Percentiles rank a stretch among this genome's conserved stretches.
Conservation (phyloP, 2,113 vertebrate genomes). For the Cavia aperea region DNA sequence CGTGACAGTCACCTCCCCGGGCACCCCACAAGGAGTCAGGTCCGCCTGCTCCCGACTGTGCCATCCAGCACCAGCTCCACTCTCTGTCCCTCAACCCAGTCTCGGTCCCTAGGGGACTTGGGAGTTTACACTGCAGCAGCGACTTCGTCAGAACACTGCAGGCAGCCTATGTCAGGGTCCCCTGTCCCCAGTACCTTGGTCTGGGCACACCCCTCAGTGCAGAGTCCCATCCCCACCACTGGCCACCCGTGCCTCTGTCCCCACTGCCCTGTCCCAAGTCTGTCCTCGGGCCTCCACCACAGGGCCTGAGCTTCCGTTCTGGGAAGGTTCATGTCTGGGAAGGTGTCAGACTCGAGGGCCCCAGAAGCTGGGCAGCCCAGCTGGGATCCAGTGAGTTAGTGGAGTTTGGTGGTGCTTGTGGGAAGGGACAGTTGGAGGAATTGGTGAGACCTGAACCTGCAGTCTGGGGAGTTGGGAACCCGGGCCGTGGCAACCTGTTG, state of each 20-base stretch:
- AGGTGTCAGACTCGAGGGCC: neutral
- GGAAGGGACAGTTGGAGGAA: neutral
- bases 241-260: accelerated
- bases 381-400: neutral
- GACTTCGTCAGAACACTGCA: neutral
- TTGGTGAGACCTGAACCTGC: neutral
- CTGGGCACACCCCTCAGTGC: accelerated
- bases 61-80: neutral
- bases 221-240: neutral
- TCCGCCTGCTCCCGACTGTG: neutral
- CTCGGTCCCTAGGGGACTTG: neutral
- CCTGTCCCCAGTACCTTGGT: neutral
- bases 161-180: accelerated
- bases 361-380: neutral
- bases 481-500: accelerated
- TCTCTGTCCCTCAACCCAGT: neutral
- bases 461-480: neutral
- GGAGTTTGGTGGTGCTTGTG: neutral
- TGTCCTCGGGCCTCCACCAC: neutral
- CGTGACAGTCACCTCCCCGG: neutral
- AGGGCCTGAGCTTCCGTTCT: neutral
- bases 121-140: neutral
- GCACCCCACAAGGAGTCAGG: too few species aligned
- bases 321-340: neutral
- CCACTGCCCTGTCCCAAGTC: neutral